Base-by-base conservation (phyloP, 2,888 invertebrate genomes). In the Ypsolopha scabrella region DNA sequence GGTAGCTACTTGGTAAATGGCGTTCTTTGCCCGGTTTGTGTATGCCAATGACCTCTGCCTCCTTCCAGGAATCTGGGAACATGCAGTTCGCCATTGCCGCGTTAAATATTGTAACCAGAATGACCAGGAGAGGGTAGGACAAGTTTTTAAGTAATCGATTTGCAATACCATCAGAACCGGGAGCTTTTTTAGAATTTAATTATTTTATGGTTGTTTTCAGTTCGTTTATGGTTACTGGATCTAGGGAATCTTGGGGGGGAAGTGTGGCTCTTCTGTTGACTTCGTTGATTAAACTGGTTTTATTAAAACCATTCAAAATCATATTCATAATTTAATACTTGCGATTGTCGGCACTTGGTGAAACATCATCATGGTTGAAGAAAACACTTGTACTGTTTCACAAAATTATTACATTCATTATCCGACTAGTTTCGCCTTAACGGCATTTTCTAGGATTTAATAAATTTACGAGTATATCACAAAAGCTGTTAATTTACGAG, bases 31-130 rank as follows among this genome's bases (percentile, higher is more conserved):
- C 41, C 2, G 45, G 41, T 44, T 52, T 55, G 11, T 45, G 54
- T 1, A 52, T 44, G 48, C 55, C 54, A 6, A 58, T 56, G 10
- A 58, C 55, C 3, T 36, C 52, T 2, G 56, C 56, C 10, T 48
- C 51, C n/a, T 56, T 58, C 57, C 56, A 58, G 1, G 14, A 33
- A 7, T 51, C 39, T 6, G 50, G 53, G 9, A 53, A 53, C 8
- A 37, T 9, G 24, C 53, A 51, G n/a, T 47, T 52, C 8, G 39
- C n/a, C 1, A 54, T 43, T 1, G 53, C 48, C 2, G 49, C 11
- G 43, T 54, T 56, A 8, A 52, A 54, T 1, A 56, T 52, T 34
- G 37, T 13, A 1, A 51, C 50, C 1, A 55, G 14, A 6, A 43
- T 7, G 24, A 36, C 33, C 6, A 52, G 7, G 4, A 52, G 7